A percentile compares a stretch with the other conserved stretches of the same genome.
Evolutionary conservation across 37 sponge, comb jelly and placozoan genomes (phyloP).

Genomic region (Mnemiopsis leidyi): DNA sequence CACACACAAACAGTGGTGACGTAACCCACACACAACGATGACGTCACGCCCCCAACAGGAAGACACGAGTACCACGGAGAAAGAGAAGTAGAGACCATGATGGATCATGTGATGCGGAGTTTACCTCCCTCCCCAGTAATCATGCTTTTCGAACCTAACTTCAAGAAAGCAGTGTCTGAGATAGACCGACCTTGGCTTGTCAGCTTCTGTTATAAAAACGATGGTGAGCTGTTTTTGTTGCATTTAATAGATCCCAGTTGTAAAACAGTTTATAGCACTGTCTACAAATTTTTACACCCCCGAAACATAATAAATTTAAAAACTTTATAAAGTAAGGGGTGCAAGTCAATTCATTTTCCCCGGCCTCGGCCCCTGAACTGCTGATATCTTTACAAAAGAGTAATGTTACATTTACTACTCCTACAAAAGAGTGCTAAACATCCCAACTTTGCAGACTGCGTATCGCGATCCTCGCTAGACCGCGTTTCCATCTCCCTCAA

Average conservation of each 20-base stretch:
- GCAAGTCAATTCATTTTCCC: too few species aligned
- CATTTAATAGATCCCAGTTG: too few species aligned
- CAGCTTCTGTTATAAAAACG: conserved; percentile 12
- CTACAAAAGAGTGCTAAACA: too few species aligned
- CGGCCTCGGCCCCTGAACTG: too few species aligned
- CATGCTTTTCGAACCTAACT: conserved; percentile 1
- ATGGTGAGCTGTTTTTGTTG: too few species aligned
- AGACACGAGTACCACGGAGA: conserved; percentile 61
- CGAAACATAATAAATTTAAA: too few species aligned
- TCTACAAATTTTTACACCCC: too few species aligned
- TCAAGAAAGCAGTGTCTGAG: conserved; percentile 37
- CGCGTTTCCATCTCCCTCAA: conserved; percentile 35
- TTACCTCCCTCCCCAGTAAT: conserved; percentile 55
- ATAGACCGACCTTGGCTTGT: conserved; percentile 58
- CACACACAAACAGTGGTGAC: background rate
- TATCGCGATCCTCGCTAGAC: background rate
- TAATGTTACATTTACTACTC: too few species aligned
- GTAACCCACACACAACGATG: background rate
- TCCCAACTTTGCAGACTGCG: too few species aligned
- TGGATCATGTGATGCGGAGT: conserved; percentile 9
- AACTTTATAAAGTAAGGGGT: too few species aligned
- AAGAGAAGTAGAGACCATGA: conserved; percentile 2
- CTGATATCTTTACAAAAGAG: too few species aligned
- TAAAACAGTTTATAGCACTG: too few species aligned
- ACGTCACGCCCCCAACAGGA: conserved; percentile 32